A percentile compares a stretch with the other conserved stretches of the same genome.
Conservation (phyloP, 2,113 vertebrate genomes). For the Toxotes jaculatrix region DNA sequence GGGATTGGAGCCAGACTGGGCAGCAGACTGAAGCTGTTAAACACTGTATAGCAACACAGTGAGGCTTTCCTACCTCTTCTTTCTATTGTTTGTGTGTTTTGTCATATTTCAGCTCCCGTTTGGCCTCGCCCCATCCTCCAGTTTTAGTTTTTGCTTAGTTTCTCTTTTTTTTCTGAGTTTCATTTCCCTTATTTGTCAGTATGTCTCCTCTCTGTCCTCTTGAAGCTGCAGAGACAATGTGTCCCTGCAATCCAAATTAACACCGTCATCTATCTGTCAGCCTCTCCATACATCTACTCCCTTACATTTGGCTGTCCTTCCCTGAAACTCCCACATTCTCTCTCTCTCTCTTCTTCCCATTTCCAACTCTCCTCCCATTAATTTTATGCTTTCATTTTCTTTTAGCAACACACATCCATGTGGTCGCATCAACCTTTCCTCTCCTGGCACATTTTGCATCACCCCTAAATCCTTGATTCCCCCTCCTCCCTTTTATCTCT, state of each 20-base stretch:
- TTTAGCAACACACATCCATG: constrained; percentile 27
- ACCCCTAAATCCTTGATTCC: constrained; percentile 22
- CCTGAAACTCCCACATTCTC: neutral
- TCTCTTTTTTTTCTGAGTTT: constrained; percentile 15
- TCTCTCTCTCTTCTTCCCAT: neutral
- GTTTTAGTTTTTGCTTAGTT: neutral
- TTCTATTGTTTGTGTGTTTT: neutral
- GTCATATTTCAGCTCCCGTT: constrained; percentile 20
- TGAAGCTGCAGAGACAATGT: constrained; percentile 45
- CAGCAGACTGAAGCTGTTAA: neutral
- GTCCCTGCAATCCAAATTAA: constrained; percentile 55
- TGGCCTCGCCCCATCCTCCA: neutral
- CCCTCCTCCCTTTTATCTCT: constrained; percentile 13
- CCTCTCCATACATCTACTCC: constrained; percentile 54
- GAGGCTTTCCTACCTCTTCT: neutral
- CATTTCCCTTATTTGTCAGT: constrained; percentile 30
- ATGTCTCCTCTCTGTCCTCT: constrained; percentile 22
- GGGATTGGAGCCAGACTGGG: constrained; percentile 21
- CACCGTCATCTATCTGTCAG: constrained; percentile 44
- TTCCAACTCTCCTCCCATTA: constrained; percentile 2
- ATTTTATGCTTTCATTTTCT: constrained; percentile 50
- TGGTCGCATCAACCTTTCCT: neutral
- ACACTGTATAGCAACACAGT: neutral
- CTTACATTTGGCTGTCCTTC: constrained; percentile 57
- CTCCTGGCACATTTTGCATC: constrained; percentile 35